Percentiles rank a stretch among this genome's conserved stretches.
Conservation (phyloP, 37 sponge, comb jelly and placozoan genomes). For the Haliclona indistincta region DNA sequence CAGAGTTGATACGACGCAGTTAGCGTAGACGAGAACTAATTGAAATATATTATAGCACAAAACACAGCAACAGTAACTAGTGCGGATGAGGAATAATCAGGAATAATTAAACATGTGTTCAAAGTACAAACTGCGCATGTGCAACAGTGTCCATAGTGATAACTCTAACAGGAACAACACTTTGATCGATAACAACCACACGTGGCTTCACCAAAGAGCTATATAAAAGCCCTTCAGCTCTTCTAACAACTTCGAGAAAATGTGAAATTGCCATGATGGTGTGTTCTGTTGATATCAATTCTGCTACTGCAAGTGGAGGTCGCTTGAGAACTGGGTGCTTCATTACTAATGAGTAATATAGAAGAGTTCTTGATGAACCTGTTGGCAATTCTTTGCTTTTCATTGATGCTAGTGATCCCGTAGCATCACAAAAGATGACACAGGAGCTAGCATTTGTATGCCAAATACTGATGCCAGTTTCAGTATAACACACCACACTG, state of each 20-base stretch:
- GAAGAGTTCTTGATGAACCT: too few species aligned
- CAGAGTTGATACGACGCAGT: too few species aligned
- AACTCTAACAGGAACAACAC: too few species aligned
- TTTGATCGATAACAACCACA: background rate
- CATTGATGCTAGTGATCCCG: background rate
- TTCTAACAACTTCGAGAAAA: background rate
- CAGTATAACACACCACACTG: background rate
- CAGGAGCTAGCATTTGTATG: background rate
- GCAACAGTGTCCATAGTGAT: too few species aligned
- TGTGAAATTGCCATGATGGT: background rate
- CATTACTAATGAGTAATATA: too few species aligned
- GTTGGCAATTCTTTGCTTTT: conserved; percentile 6
- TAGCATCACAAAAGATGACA: conserved; percentile 7
- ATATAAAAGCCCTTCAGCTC: background rate
- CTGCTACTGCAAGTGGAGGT: conserved; percentile 17
- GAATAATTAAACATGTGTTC: too few species aligned
- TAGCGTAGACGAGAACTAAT: too few species aligned
- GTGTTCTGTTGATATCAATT: conserved; percentile 20
- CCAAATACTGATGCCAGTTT: background rate
- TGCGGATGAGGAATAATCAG: too few species aligned
- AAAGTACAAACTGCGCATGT: too few species aligned
- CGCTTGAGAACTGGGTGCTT: background rate
- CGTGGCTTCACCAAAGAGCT: background rate
- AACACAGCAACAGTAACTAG: too few species aligned
- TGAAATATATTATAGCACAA: too few species aligned